phyloP scores from a whole-genome alignment of 2,888 invertebrate species.

The Idaea dimidiata region DNA sequence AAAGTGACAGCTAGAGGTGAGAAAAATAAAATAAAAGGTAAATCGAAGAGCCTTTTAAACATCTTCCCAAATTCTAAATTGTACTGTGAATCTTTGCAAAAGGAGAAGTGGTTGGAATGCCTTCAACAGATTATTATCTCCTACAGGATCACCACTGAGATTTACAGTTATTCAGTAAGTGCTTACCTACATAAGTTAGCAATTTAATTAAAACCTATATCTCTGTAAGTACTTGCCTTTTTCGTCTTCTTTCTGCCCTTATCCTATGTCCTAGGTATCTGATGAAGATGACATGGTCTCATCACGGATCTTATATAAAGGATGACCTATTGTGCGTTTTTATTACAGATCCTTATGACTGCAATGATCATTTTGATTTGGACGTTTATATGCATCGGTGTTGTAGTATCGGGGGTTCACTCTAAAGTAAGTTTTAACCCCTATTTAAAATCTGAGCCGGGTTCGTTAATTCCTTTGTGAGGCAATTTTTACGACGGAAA shows the following conservation, averaged over 20 bases:
- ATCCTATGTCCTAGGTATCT: no score
- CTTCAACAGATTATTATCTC: slow-evolving; percentile 35
- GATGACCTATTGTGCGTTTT: no score
- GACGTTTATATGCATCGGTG: slow-evolving; percentile 36
- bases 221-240: background rate
- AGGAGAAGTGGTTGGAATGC: slow-evolving; percentile 26
- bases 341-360: background rate
- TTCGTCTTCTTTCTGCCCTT: no score
- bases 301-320: no score
- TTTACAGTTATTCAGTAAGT: slow-evolving; percentile 41
- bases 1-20: slow-evolving; percentile 13
- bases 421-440: slow-evolving; percentile 28
- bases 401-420: slow-evolving; percentile 30
- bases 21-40: slow-evolving; percentile 3
- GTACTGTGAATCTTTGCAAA: slow-evolving; percentile 7
- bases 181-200: background rate
- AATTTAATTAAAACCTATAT: background rate
- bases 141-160: slow-evolving; percentile 30
- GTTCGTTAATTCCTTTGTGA: no score
- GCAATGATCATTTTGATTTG: slow-evolving; percentile 33
- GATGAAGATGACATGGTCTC: no score
- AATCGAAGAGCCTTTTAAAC: slow-evolving; percentile 7
- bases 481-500: no score
- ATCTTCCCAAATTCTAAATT: slow-evolving; percentile 11
- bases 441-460: no score